phyloP scores from a whole-genome alignment of 2,797 vertebrate species.

The Macroramphosus scolopax region DNA sequence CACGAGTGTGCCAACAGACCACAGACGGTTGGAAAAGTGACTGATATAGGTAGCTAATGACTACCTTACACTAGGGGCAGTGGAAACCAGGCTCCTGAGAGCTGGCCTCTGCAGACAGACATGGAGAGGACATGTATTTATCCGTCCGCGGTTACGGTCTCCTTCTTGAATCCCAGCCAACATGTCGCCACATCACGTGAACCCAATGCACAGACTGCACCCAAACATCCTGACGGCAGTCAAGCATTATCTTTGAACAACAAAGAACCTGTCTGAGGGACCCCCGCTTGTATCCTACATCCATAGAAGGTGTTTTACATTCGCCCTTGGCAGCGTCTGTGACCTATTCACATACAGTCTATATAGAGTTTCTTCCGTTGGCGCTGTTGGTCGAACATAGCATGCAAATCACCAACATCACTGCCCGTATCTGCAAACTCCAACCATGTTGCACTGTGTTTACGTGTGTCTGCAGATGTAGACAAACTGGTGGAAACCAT shows the following conservation, averaged over 20 bases:
- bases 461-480: too few species aligned
- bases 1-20: constrained; percentile 18
- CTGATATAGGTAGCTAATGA: constrained; percentile 45
- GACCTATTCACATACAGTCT: too few species aligned
- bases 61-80: constrained; percentile 20
- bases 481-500: too few species aligned
- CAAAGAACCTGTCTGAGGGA: constrained; percentile 13
- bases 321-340: too few species aligned
- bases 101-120: constrained; percentile 34
- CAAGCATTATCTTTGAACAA: constrained; percentile 13
- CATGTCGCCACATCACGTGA: constrained; percentile 25
- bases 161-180: constrained; percentile 43
- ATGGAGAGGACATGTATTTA: constrained; percentile 57
- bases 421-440: too few species aligned
- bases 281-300: constrained; percentile 40
- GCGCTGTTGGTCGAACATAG: too few species aligned
- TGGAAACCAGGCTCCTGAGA: constrained; percentile 40
- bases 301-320: too few species aligned
- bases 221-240: constrained; percentile 26
- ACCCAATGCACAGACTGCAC: constrained; percentile 18
- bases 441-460: too few species aligned
- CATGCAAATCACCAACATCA: too few species aligned
- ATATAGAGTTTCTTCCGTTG: too few species aligned
- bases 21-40: constrained; percentile 45
- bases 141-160: constrained; percentile 50